Conservation (phyloP, 2,113 vertebrate species). For the Electrona antarctica region DNA sequence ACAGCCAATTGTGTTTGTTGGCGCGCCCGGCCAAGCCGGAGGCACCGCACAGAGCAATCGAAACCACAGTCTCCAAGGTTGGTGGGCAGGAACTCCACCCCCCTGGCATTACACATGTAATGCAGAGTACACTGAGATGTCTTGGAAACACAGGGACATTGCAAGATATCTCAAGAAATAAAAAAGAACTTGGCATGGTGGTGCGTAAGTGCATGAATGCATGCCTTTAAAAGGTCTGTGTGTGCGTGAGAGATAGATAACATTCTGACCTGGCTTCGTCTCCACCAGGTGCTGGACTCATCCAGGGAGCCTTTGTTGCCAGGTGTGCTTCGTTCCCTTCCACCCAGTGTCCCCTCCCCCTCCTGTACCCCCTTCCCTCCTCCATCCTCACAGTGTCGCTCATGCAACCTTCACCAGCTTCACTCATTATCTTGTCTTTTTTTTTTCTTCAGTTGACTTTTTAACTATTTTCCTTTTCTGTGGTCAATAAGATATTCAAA, state of each 20-base stretch:
- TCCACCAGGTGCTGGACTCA: slow-evolving; percentile 85
- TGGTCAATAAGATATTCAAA: slow-evolving; percentile 36
- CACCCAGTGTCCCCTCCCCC: slow-evolving; percentile 3
- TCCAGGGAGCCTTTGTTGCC: slow-evolving; percentile 85
- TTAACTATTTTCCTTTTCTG: slow-evolving; percentile 47
- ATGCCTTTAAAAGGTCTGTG: too few relatives aligned
- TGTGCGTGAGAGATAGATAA: not conserved
- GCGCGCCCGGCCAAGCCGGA: too few relatives aligned
- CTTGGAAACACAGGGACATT: too few relatives aligned
- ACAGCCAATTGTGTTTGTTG: too few relatives aligned
- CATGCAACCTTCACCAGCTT: slow-evolving; percentile 27
- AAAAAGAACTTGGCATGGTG: too few relatives aligned
- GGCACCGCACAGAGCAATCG: too few relatives aligned
- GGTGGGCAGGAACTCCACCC: too few relatives aligned
- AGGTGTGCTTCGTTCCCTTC: slow-evolving; percentile 77
- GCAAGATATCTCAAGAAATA: too few relatives aligned
- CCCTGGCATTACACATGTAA: too few relatives aligned
- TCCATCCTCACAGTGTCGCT: slow-evolving; percentile 33
- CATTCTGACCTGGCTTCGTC: slow-evolving; percentile 71
- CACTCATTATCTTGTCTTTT: slow-evolving; percentile 15
- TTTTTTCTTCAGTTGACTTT: slow-evolving; percentile 17
- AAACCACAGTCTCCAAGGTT: too few relatives aligned
- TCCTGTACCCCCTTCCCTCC: slow-evolving; percentile 11
- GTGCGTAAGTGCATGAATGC: too few relatives aligned
- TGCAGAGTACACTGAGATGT: too few relatives aligned